Evolutionary conservation across 2,113 vertebrate genomes (phyloP), one percentile per base, ranked within the genome.

Genomic region (Gorsachius goisagi): DNA sequence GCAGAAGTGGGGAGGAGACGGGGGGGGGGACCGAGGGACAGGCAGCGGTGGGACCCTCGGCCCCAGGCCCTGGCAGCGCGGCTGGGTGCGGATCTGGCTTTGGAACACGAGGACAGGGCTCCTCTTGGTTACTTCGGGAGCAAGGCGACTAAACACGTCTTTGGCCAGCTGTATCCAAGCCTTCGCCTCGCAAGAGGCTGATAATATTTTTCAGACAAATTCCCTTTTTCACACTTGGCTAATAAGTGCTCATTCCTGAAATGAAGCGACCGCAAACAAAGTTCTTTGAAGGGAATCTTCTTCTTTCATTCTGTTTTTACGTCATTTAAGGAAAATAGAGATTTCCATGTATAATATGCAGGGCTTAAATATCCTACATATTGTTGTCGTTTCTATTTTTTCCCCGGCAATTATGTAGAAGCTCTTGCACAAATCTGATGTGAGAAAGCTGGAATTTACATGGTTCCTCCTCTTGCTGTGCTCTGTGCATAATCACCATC

Each of bases 341-440:
- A 83, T 93, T 94, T 91, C 71, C 37, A 27, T 69, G 20, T 95
- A 37, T 76, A 64, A 79, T 92, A 41, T 77, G 41, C 41, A 52
- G 33, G n/a, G n/a, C 39, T 91, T 88, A 92, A 96, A 89, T 94
- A 73, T 56, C 73, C 73, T 88, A 47, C 55, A 94, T 96, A 71
- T 28, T 79, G 81, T 72, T 88, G 63, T 59, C 33, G 58, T 78
- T 74, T 74, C 75, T 95, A 10, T 82, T 93, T 91, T 63, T 27
- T 9, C 52, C 84, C 15, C 14, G 17, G 71, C 47, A 93, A 18
- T 89, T 91, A 56, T 83, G 37, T 62, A 56, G 85, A 93, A 91
- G 58, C 72, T 91, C 59, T 88, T 93, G 75, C 85, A 94, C 33
- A 39, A 63, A 90, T 92, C 39, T 90, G 85, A 72, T 8, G 45